Evolutionary conservation across 2,113 vertebrate genomes (phyloP).

Genomic region (Oncorhynchus mykiss): DNA sequence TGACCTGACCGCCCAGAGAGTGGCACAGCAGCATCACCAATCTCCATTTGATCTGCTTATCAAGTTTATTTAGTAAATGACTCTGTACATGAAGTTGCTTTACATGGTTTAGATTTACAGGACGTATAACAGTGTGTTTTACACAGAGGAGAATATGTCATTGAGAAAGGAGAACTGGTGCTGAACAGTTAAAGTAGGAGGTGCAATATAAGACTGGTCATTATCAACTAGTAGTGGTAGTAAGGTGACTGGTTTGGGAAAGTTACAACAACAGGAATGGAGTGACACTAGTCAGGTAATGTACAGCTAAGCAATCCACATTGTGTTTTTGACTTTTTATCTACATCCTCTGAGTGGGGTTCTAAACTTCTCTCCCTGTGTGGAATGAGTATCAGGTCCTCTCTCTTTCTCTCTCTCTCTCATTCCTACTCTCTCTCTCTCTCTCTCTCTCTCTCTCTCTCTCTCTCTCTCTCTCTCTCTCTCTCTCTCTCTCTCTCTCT

Average conservation of each 20-base stretch:
- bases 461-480: conserved; percentile 10
- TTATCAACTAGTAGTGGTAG: background rate
- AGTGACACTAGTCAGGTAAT: background rate
- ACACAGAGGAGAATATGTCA: background rate
- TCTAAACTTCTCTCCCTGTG: background rate
- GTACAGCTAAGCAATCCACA: background rate
- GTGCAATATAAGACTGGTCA: background rate
- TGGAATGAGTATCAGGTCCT: conserved; percentile 7
- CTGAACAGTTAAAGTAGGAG: too few relatives aligned
- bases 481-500: conserved; percentile 25
- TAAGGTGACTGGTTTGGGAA: background rate
- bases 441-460: too few relatives aligned
- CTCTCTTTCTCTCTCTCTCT: background rate
- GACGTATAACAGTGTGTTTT: conserved; percentile 29
- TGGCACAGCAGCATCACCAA: conserved; percentile 14
- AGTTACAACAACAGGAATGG: background rate
- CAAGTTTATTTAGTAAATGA: conserved; percentile 51
- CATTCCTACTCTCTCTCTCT: background rate
- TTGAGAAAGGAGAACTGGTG: too few relatives aligned
- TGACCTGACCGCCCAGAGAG: conserved; percentile 18
- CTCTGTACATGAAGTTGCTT: conserved; percentile 35
- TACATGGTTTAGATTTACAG: conserved; percentile 32
- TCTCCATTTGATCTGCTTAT: conserved; percentile 55
- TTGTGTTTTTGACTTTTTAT: background rate
- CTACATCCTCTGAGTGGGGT: background rate